Evolutionary conservation across 2,797 vertebrate genomes (phyloP), one percentile per base, ranked within the genome.

Genomic region (Rhabdomys pumilio): DNA sequence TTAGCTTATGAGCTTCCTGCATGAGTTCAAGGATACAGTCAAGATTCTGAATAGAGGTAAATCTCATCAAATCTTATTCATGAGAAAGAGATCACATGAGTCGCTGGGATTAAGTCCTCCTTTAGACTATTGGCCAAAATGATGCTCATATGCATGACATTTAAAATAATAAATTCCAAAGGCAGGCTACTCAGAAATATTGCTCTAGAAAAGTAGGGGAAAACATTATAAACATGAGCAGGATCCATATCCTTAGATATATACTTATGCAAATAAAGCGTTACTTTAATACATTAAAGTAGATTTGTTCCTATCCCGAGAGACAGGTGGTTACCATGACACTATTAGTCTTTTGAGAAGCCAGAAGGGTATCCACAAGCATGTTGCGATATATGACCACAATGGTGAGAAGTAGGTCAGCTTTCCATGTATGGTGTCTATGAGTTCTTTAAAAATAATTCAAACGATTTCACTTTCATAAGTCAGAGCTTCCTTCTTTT

Each of bases 1-100:
- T 31, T 14, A 53, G 63, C 26, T 82, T 83, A 92, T n/a, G n/a
- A 88, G 50, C 13, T 85, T 57, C 29, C 29, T 50, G 38, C 2
- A 47, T 61, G 38, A 89, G 3, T 34, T 83, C 41, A 50, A 79
- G 83, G 69, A 92, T 81, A 41, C 13, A 38, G n/a, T 6, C 1
- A 72, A 34, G 38, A 84, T 90, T 94, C 41, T n/a, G 20, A 69
- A 12, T 20, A 85, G 20, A 91, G 31, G 57, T 24, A 69, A 53
- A 57, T 81, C 6, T 81, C 31, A 65, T 89, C 59, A 73, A 81
- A 73, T 77, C 6, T 95, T 90, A 77, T 73, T n/a, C 86, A 41
- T 24, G 20, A 31, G 38, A 79, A 93, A 41, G 31, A 31, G 47
- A 77, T 82, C 44, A 89, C 11, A 29, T 41, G 50, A 3, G 20